These are phyloP conservation scores for Dinothrombium tinctorium DNA, from an alignment of 1,140 invertebrate genomes.

Conservation along the genomic window DNA sequence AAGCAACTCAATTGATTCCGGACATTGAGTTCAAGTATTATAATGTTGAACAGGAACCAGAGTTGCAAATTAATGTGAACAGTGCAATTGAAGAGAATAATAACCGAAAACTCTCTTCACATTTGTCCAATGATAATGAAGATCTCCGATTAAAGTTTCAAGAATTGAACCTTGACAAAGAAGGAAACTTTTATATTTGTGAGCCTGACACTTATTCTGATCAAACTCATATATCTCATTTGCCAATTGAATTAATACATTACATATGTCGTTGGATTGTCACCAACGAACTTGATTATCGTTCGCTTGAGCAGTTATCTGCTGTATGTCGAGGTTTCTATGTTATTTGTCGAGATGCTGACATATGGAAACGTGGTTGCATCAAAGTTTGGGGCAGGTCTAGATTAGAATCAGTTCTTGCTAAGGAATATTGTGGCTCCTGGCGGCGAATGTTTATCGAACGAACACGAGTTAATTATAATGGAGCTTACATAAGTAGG, in stretches of 20 bases:
- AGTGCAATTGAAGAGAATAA: not conserved
- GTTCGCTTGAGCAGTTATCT: conserved; percentile 49
- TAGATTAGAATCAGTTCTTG: not conserved
- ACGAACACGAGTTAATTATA: conserved; percentile 47
- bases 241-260: conserved; percentile 59
- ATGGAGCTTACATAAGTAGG: conserved; percentile 74
- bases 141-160: conserved; percentile 1
- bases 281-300: conserved; percentile 55
- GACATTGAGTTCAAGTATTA: conserved; percentile 63
- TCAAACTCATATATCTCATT: conserved; percentile 43
- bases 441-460: conserved; percentile 74
- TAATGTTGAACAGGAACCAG: conserved; percentile 24
- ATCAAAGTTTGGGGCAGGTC: conserved; percentile 46
- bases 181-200: not conserved
- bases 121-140: not conserved
- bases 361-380: conserved; percentile 67
- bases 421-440: conserved; percentile 18
- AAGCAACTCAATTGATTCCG: conserved; percentile 60
- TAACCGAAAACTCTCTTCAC: not conserved
- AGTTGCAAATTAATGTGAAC: not conserved
- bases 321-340: conserved; percentile 65
- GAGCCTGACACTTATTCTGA: not conserved
- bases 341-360: conserved; percentile 52
- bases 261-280: conserved; percentile 68
- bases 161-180: not conserved